phyloP scores from a whole-genome alignment of 2,888 invertebrate species.

The Teleiodes luculella region DNA sequence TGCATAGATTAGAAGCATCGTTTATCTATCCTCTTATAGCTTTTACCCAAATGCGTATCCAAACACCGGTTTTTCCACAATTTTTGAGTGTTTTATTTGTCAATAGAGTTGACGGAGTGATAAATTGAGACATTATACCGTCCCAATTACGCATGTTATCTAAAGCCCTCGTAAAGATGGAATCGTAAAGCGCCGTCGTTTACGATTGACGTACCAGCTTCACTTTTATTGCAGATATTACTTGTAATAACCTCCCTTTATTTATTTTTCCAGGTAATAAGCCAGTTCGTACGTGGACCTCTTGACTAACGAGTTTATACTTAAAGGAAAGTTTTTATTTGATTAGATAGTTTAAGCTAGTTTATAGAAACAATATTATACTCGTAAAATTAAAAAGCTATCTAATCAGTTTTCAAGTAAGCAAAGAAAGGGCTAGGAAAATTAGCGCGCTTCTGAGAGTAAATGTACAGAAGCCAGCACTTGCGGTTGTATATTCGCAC shows the following conservation, averaged over 20 bases:
- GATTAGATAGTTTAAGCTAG: not conserved
- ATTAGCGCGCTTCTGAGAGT: too few relatives aligned
- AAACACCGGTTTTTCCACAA: too few relatives aligned
- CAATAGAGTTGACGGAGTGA: constrained; percentile 13
- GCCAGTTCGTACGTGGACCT: constrained; percentile 6
- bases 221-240: constrained; percentile 32
- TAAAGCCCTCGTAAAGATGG: constrained; percentile 23
- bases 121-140: constrained; percentile 21
- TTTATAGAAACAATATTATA: too few relatives aligned
- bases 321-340: not conserved
- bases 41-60: too few relatives aligned
- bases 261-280: constrained; percentile 36
- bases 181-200: constrained; percentile 31
- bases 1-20: too few relatives aligned
- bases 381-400: too few relatives aligned
- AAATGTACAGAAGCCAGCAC: too few relatives aligned
- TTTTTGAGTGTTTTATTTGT: not conserved
- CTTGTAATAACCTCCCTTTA: constrained; percentile 28
- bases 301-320: not conserved
- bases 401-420: too few relatives aligned
- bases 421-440: too few relatives aligned
- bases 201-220: constrained; percentile 32
- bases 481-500: too few relatives aligned
- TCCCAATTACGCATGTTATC: constrained; percentile 21
- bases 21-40: too few relatives aligned